Conservation (phyloP, 2,113 vertebrate species). For the Gallinago undulata region DNA sequence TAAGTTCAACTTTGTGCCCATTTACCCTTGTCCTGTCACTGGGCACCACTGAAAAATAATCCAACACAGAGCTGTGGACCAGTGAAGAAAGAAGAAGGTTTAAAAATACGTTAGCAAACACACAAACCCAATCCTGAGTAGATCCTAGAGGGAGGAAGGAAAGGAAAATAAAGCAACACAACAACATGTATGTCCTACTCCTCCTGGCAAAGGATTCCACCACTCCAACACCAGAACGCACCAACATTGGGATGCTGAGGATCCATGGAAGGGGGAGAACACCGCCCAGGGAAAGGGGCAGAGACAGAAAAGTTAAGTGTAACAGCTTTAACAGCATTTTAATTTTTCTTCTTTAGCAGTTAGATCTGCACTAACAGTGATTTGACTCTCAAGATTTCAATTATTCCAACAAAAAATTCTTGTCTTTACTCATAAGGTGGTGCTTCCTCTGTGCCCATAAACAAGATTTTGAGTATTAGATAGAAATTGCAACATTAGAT, state of each 20-base stretch:
- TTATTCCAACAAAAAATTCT: not conserved
- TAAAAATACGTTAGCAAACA: not conserved
- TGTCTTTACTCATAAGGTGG: not conserved
- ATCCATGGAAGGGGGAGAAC: not conserved
- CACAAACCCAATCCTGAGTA: not conserved
- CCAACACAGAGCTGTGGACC: not conserved
- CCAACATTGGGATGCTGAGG: rapidly evolving
- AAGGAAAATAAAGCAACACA: not conserved
- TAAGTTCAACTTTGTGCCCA: too few relatives aligned
- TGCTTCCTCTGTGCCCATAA: not conserved
- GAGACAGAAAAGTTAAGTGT: not conserved
- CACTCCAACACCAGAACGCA: rapidly evolving
- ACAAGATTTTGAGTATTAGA: not conserved
- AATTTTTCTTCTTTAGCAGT: not conserved
- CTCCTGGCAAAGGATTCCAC: not conserved
- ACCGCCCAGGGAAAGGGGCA: not conserved
- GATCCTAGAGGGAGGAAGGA: not conserved
- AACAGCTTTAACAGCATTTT: not conserved
- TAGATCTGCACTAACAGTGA: not conserved
- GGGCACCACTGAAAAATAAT: too few relatives aligned
- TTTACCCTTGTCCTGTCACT: too few relatives aligned
- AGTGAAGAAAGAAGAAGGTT: not conserved
- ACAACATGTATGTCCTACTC: not conserved
- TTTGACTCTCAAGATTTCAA: not conserved
- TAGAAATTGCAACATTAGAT: not conserved